Evolutionary conservation across 1,140 invertebrate genomes (phyloP), one percentile per base, ranked within the genome.

Genomic region (Anastrepha ludens): DNA sequence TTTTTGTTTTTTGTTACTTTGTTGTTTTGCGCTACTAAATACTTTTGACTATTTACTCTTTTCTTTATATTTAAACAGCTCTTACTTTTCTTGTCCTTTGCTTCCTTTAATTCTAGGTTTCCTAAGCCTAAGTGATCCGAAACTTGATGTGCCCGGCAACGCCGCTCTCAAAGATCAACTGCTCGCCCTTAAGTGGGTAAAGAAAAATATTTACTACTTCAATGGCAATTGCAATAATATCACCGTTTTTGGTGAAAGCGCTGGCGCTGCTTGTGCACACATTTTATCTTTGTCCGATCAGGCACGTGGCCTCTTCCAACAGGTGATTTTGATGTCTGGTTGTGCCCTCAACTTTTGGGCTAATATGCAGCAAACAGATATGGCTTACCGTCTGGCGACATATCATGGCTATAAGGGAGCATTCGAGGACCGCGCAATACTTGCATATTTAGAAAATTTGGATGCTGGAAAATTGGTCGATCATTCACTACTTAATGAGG

Each of bases 271-370:
- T 13, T 92, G 92, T 7, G 91, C 92, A 3, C 90, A 91, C 58
- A 91, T 90, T 41, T 92, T 93, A 88, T 89, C 91, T 78, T 88
- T 91, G 67, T 91, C 91, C 7, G 88, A 90, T 11, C 90, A 93
- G 88, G 90, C 93, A 0, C 88, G 90, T 92, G 95, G 94, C 13
- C 90, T 95, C 29, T 95, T 95, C 86, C 94, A 95, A 88, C 95
- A 94, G 92, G 95, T 94, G 6, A 95, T 96, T 85, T 92, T 94
- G 60, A 94, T 95, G 90, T 95, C 95, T 78, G 95, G 95, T 1
- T 94, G 94, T 0, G 89, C 94, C 15, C 90, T 95, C 67, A 92
- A 93, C 41, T 93, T 93, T 55, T 92, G 92, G 92, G 62, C 88
- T 29, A 64, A 17, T n/a, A 87, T 59, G 17, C 87, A 86, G 0